Base-by-base conservation (phyloP, 2,797 vertebrate species). In the Lacerta agilis region DNA sequence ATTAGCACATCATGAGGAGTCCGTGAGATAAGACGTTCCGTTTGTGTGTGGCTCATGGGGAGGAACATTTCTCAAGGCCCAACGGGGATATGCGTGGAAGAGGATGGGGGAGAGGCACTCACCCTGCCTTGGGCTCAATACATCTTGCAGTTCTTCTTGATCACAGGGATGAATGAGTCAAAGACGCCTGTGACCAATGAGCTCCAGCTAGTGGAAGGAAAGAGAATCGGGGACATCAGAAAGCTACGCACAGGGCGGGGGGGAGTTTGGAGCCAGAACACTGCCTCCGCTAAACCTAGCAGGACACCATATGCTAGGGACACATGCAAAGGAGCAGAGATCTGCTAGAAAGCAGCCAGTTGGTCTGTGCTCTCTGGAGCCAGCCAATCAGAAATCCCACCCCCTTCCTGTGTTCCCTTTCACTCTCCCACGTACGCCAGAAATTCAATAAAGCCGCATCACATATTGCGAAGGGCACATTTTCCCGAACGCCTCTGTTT, bases 101-200 rank as follows among this genome's bases (percentile, higher is more conserved):
- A 23, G 55, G 38, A 23, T 11, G 27, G 41, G 69, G 85, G 33
- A 33, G 8, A 73, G n/a, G 7, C 1, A 83, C 79, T 96, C 93
- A 98, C 98, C 97, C 88, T 97, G 95, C 67, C 94, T 95, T 4
- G 96, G 93, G 11, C 95, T 95, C 89, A 98, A 96, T 71, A 98
- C 95, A 4, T 98, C 98, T 88, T 98, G 95, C 43, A 98, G 97
- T 93, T 98, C 98, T 93, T 98, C 98, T 89, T 98, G 97, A 89
- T 98, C 98, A 33, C 98, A 98, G 2, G 98, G 98, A 90, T 98
- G 98, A 86, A 98, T 93, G 69, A 98, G 90, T 98, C 98, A 71
- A 98, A 98, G 77, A 98, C 90, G 23, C 96, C 96, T 98, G 92
- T 98, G 98, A 15, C 98, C 98, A 0, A 98, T 97, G 86, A 98